Evolutionary conservation across 2,888 invertebrate species (phyloP).

Genomic region (Pyrrhosoma nymphula): DNA sequence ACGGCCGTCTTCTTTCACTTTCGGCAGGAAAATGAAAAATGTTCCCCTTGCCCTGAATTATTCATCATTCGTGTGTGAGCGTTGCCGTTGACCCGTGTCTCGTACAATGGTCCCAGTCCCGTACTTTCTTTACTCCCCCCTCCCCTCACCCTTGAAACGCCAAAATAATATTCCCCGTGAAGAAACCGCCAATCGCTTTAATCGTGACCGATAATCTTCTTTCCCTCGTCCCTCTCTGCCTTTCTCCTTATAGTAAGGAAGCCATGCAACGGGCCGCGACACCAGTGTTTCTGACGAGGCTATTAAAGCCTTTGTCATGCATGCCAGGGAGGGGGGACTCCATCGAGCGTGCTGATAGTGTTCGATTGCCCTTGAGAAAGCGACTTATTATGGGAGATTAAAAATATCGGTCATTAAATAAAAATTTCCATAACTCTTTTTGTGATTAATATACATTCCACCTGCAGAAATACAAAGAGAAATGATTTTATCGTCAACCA

Average conservation of each 20-base stretch:
- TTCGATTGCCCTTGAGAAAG: too few species aligned
- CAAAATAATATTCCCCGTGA: background rate
- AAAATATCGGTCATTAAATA: too few species aligned
- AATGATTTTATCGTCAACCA: too few species aligned
- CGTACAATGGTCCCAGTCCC: constrained; percentile 1
- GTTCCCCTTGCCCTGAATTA: background rate
- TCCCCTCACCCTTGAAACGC: background rate
- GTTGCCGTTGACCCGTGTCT: background rate
- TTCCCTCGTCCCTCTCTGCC: background rate
- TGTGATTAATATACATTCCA: too few species aligned
- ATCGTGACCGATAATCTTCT: background rate
- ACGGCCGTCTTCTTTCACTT: background rate
- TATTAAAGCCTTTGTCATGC: background rate
- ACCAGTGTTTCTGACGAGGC: background rate
- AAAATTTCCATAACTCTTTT: too few species aligned
- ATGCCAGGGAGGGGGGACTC: background rate
- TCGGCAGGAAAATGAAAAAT: background rate
- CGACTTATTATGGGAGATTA: too few species aligned
- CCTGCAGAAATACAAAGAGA: too few species aligned
- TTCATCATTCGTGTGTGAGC: background rate
- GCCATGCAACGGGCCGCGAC: background rate
- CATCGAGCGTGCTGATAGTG: background rate
- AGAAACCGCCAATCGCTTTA: background rate
- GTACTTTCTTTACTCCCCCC: background rate
- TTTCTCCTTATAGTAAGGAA: background rate